These are phyloP conservation scores for Odontophorus gujanensis DNA, from an alignment of 2,113 vertebrate species.

Conservation along the genomic window DNA sequence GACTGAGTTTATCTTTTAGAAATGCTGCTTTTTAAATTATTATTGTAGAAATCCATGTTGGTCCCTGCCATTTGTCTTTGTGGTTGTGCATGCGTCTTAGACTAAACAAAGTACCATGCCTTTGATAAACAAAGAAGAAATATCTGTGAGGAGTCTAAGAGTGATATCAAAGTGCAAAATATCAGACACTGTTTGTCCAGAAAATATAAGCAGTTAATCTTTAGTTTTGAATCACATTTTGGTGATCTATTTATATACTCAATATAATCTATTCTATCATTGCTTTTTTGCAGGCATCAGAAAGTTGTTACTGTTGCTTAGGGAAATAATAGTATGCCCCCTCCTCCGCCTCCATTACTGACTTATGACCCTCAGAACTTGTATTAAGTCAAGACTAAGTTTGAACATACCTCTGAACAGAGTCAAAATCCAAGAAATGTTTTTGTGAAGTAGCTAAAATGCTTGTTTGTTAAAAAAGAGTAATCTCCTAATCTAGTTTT, in stretches of 20 bases:
- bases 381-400: background rate
- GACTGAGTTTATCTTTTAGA: background rate
- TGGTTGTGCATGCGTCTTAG: background rate
- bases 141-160: background rate
- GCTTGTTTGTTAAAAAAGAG: constrained; percentile 6
- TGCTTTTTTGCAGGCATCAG: background rate
- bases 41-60: background rate
- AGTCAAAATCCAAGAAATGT: background rate
- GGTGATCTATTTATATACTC: background rate
- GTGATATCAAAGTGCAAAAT: background rate
- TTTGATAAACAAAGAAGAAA: background rate
- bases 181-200: background rate
- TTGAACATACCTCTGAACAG: background rate
- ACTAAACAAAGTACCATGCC: background rate
- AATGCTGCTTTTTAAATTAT: background rate
- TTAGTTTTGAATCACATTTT: background rate
- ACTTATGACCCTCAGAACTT: background rate
- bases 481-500: background rate
- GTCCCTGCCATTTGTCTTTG: background rate
- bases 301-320: background rate
- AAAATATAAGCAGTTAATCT: background rate
- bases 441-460: background rate
- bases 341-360: background rate
- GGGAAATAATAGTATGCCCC: background rate
- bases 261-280: background rate